phyloP scores from a whole-genome alignment of 2,113 vertebrate species.

The Cyanoramphus novaezelandiae region DNA sequence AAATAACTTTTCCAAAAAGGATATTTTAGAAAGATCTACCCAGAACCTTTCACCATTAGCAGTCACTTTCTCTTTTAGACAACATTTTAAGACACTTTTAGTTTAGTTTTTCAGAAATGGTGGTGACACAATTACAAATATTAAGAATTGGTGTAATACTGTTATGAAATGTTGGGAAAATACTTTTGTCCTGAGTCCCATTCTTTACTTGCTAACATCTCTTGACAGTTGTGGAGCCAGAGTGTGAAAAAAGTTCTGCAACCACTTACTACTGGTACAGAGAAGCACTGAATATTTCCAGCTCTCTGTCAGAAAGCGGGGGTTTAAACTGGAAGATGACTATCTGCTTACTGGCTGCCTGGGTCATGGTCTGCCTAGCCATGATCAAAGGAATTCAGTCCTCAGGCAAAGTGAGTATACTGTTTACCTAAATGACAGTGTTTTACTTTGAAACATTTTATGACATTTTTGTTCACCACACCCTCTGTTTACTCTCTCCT shows the following conservation, averaged over 20 bases:
- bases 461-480: neutral
- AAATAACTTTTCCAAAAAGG: neutral
- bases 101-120: neutral
- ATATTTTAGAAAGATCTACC: neutral
- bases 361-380: conserved; percentile 93
- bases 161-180: neutral
- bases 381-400: conserved; percentile 99
- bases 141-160: neutral
- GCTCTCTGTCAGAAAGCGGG: conserved; percentile 89
- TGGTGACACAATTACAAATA: neutral
- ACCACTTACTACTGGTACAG: conserved; percentile 98
- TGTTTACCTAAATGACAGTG: neutral
- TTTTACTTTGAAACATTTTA: neutral
- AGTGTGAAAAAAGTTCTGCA: conserved; percentile 96
- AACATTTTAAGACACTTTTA: neutral
- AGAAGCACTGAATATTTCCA: conserved; percentile 90
- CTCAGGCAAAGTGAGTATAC: conserved; percentile 90
- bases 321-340: conserved; percentile 98
- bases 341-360: conserved; percentile 87
- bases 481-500: neutral
- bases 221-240: conserved; percentile 86
- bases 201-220: neutral
- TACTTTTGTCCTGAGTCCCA: neutral
- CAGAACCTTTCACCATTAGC: neutral
- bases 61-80: neutral